Conservation (phyloP, 2,797 vertebrate genomes). For the Discoglossus pictus region DNA sequence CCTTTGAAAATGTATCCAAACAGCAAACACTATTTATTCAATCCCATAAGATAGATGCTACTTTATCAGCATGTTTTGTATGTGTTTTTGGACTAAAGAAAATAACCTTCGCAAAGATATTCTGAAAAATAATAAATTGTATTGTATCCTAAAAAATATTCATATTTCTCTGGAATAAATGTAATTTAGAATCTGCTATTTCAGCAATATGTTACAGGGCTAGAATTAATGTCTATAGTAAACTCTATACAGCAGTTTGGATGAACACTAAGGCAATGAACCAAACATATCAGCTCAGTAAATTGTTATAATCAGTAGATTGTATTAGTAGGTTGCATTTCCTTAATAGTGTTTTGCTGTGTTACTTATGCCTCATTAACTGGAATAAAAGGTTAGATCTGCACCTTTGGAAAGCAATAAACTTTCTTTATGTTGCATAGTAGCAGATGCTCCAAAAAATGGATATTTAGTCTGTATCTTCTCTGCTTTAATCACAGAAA, state of each 20-base stretch:
- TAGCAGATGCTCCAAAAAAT: no score
- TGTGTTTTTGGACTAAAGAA: no score
- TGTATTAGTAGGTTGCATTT: conserved; percentile 13
- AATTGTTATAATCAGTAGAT: conserved; percentile 23
- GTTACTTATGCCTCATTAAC: conserved; percentile 26
- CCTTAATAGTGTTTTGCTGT: conserved; percentile 28
- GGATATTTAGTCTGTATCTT: no score
- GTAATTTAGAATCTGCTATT: conserved; percentile 15
- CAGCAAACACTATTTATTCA: no score
- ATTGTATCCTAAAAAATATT: conserved; percentile 20
- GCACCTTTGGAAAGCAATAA: conserved; percentile 2
- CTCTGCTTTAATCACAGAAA: no score
- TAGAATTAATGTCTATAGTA: conserved; percentile 13
- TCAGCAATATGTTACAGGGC: conserved; percentile 18
- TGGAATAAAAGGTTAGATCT: conserved; percentile 29
- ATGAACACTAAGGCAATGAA: conserved; percentile 19
- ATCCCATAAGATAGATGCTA: no score
- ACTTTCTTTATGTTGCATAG: no score
- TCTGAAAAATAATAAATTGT: conserved; percentile 7
- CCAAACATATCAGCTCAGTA: conserved; percentile 16
- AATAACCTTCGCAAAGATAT: no score
- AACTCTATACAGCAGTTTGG: conserved; percentile 4
- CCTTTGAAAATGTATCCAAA: no score
- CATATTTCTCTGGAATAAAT: conserved; percentile 13
- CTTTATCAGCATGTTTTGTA: no score